Base-by-base conservation (phyloP, 2,888 invertebrate genomes). In the Belgica antarctica region DNA sequence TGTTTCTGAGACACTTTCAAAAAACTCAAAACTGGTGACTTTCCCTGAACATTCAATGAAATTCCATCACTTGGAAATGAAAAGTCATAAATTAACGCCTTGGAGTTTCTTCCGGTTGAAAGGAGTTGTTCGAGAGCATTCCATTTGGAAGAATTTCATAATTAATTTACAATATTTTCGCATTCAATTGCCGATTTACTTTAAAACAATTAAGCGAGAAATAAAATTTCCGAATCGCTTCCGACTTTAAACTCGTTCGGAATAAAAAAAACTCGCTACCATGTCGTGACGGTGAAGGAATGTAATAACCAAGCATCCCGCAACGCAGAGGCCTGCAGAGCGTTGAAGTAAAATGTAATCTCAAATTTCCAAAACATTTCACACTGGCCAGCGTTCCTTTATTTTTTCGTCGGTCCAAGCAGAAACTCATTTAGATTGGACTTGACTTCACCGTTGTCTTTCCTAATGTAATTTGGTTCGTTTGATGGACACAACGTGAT, bases 331-430 rank as follows among this genome's bases (percentile, higher is more conserved):
- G 52, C 52, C 15, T 52, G 17, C 52, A 52, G 17, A 22, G 12
- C 12, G 34, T 12, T 31, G 12, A 31, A 31, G 34, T 10, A 25
- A 8, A 27, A 59, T 59, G 25, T 59, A 59, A 27, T 59, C 59
- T 65, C 17, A 22, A 41, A 47, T 47, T 65, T 65, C 65, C 65
- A 46, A 46, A 47, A 65, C 65, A 46, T 41, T 65, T 65, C 65
- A 65, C 65, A 65, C 4, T 62, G 62, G 27, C 15, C 31, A 62
- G 19, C 12, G 22, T 5, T 8, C 17, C n/a, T n/a, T n/a, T n/a
- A n/a, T 1, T 52, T 52, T 52, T 52, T 22, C 12, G 17, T 3
- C 22, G 17, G 52, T 22, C 12, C 3, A 46, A 52, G 22, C 3
- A 52, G 52, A 62, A 27, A 4, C 61, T 25, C 28, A 34, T 62